Conservation (phyloP, 2,888 invertebrate genomes). For the Allolobophora icterica region DNA sequence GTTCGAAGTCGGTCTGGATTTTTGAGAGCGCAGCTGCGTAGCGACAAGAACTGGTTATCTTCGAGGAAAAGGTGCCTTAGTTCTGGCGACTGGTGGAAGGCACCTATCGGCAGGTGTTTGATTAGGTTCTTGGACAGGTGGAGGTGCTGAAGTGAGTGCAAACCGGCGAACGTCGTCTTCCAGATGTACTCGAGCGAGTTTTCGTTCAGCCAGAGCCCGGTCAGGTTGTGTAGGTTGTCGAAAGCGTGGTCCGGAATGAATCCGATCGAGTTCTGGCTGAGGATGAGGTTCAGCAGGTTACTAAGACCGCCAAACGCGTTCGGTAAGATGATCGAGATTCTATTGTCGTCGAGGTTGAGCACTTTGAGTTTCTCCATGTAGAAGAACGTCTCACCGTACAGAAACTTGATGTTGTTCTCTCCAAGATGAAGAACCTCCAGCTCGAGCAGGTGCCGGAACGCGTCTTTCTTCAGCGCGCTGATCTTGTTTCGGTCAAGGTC, state of each 20-base stretch:
- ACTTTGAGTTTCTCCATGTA: conserved; percentile 45
- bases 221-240: conserved; percentile 44
- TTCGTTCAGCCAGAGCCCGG: conserved; percentile 44
- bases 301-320: conserved; percentile 46
- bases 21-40: conserved; percentile 43
- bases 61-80: conserved; percentile 46
- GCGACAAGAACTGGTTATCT: conserved; percentile 41
- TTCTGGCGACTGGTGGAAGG: conserved; percentile 38
- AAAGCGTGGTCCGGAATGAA: conserved; percentile 43
- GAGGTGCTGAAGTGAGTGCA: conserved; percentile 43
- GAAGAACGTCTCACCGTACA: conserved; percentile 44
- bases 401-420: conserved; percentile 43
- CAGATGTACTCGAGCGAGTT: conserved; percentile 44
- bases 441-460: conserved; percentile 45
- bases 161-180: conserved; percentile 41
- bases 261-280: conserved; percentile 45
- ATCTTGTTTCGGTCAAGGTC: conserved; percentile 48
- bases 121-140: conserved; percentile 46
- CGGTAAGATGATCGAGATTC: conserved; percentile 39
- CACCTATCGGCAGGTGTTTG: conserved; percentile 39
- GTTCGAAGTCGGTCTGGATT: conserved; percentile 39
- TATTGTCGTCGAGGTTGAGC: conserved; percentile 46
- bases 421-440: conserved; percentile 48
- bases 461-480: conserved; percentile 34
- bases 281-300: conserved; percentile 40